Evolutionary conservation across 2,113 vertebrate species (phyloP), one percentile per base, ranked within the genome.

Genomic region (Erythrocercus mccallii): DNA sequence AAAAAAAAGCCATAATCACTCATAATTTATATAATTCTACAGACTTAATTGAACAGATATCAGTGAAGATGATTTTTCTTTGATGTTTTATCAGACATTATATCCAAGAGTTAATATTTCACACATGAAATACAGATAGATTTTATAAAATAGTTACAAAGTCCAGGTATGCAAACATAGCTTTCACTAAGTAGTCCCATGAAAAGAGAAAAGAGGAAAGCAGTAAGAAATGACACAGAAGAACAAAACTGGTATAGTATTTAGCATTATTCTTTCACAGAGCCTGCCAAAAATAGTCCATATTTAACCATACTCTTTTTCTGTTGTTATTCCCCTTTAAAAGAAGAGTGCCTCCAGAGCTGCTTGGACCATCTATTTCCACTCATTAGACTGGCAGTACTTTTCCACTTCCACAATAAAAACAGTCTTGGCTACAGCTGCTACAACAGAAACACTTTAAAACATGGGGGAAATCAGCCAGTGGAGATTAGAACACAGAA

Each of bases 401-500:
- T 97, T 97, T 97, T 94, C 96, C 96, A 94, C 50, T 94, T 81
- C 51, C 47, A 95, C 66, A 56, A 88, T 47, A 54, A 92, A 93
- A 90, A 87, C 11, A 15, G 3, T 89, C 42, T 92, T 76, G 53
- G 57, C 73, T 86, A 79, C 33, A 24, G 58, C 65, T 92, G 92
- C 87, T 74, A 89, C 83, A 97, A 95, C 44, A 95, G 77, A 94
- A 92, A 93, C 42, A 76, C 77, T 87, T 83, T 62, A 76, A 90
- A 94, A 90, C 72, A 54, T 8, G 61, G 14, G 57, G 57, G 37
- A 92, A 92, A 97, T 85, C 77, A 95, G 82, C 40, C 90, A 93
- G 80, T 45, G 21, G 60, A 97, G 95, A 95, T 93, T 66, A 87
- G 64, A 93, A 60, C 62, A 84, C 68, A 86, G 64, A 88, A 69